Percentiles rank a stretch among this genome's conserved stretches.
These are phyloP conservation scores for Apodemus speciosus DNA, from an alignment of 2,113 vertebrate species.

Conservation along the genomic window DNA sequence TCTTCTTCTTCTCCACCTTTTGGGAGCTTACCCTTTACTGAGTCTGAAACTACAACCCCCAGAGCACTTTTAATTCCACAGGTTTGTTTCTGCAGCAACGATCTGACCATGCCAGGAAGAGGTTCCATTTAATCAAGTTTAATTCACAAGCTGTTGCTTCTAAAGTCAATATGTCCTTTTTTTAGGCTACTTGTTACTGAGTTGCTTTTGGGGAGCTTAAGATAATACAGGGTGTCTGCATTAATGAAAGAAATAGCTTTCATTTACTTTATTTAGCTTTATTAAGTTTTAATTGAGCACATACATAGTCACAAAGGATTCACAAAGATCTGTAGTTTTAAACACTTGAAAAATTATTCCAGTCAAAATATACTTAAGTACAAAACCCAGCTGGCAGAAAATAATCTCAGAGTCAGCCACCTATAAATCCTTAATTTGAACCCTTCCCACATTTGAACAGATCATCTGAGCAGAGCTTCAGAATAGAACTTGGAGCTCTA, in stretches of 20 bases:
- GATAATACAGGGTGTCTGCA: not conserved
- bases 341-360: conserved; percentile 19
- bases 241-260: not conserved
- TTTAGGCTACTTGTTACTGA: not conserved
- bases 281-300: conserved; percentile 30
- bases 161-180: not conserved
- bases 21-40: not conserved
- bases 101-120: not conserved
- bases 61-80: not conserved
- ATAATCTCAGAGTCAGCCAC: not conserved
- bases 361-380: conserved; percentile 13
- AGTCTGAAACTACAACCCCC: not conserved
- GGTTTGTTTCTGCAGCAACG: not conserved
- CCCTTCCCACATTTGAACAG: not conserved
- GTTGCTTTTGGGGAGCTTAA: not conserved
- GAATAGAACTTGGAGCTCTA: not conserved
- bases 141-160: not conserved
- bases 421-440: not conserved
- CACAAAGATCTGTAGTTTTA: not conserved
- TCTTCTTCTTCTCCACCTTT: not conserved
- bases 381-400: not conserved
- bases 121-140: conserved; percentile 25
- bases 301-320: conserved; percentile 44
- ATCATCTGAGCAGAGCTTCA: not conserved
- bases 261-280: conserved; percentile 8